Conservation (phyloP, 2,888 invertebrate species). For the Ceraclea dissimilis region DNA sequence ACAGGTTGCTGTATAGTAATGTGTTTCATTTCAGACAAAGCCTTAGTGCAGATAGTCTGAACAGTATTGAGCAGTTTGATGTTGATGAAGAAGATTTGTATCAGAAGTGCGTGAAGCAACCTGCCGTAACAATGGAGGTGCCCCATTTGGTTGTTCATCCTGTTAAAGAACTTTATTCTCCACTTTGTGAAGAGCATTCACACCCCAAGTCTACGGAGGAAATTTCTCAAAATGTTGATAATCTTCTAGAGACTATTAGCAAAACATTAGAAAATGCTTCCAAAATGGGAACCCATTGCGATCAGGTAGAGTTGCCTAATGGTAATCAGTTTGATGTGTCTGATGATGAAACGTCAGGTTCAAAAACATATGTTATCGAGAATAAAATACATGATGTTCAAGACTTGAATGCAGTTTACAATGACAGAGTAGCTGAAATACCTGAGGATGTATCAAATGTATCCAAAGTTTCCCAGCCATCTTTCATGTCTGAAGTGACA, state of each 20-base stretch:
- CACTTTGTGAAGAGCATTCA: constrained; percentile 21
- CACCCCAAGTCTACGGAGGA: constrained; percentile 22
- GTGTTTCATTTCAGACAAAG: constrained; percentile 38
- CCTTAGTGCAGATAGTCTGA: constrained; percentile 47
- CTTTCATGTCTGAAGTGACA: constrained; percentile 44
- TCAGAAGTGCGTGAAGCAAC: not conserved
- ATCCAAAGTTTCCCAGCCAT: constrained; percentile 45
- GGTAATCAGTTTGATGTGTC: constrained; percentile 14
- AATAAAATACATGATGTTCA: constrained; percentile 11
- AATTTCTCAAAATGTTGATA: constrained; percentile 23
- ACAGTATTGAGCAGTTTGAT: constrained; percentile 29
- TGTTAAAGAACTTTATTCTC: constrained; percentile 13
- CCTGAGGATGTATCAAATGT: constrained; percentile 39
- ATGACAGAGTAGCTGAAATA: constrained; percentile 17
- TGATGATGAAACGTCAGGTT: constrained; percentile 14
- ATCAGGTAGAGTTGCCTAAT: constrained; percentile 10
- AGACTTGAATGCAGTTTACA: constrained; percentile 13
- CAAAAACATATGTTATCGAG: constrained; percentile 21
- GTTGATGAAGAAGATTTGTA: constrained; percentile 12
- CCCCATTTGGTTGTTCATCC: not conserved
- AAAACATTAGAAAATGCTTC: constrained; percentile 24
- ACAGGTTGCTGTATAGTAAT: too few species aligned
- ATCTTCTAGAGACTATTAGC: constrained; percentile 20
- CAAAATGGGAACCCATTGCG: constrained; percentile 18
- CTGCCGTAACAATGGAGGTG: not conserved